Evolutionary conservation across 92 coral and sea anemone genomes (phyloP).

Genomic region (Nematostella vectensis): DNA sequence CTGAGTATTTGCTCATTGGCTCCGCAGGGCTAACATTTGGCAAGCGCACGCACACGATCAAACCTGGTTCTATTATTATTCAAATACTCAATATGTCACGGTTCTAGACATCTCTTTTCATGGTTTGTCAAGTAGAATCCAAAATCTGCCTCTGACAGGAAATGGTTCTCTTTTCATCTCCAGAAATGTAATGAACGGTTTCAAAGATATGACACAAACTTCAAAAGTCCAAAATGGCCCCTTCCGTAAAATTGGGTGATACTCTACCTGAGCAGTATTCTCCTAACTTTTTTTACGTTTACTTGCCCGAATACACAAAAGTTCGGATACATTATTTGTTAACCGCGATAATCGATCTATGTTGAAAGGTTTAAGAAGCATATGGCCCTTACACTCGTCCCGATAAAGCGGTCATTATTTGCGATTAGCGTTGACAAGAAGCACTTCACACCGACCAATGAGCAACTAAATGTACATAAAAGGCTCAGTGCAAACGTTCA

Average conservation of each 20-base stretch:
- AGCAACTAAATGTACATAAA: background rate
- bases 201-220: background rate
- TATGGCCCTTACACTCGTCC: background rate
- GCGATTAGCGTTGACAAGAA: background rate
- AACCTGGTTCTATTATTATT: slow-evolving; percentile 46
- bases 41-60: slow-evolving; percentile 9
- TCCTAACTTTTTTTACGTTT: background rate
- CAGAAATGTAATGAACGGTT: slow-evolving; percentile 8
- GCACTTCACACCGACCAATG: no score
- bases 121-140: slow-evolving; percentile 22
- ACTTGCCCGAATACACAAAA: background rate
- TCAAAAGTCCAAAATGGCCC: background rate
- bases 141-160: slow-evolving; percentile 50
- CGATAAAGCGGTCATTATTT: background rate
- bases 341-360: slow-evolving; percentile 32
- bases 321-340: slow-evolving; percentile 8
- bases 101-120: slow-evolving; percentile 10
- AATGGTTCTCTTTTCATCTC: slow-evolving; percentile 35
- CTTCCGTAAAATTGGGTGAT: background rate
- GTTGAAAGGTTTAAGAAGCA: slow-evolving; percentile 23
- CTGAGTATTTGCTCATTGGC: slow-evolving; percentile 38
- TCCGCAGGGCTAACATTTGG: slow-evolving; percentile 12
- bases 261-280: background rate
- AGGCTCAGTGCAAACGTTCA: background rate
- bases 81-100: slow-evolving; percentile 18